Base-by-base conservation (phyloP, 2,797 vertebrate species). In the Acanthopagrus latus region DNA sequence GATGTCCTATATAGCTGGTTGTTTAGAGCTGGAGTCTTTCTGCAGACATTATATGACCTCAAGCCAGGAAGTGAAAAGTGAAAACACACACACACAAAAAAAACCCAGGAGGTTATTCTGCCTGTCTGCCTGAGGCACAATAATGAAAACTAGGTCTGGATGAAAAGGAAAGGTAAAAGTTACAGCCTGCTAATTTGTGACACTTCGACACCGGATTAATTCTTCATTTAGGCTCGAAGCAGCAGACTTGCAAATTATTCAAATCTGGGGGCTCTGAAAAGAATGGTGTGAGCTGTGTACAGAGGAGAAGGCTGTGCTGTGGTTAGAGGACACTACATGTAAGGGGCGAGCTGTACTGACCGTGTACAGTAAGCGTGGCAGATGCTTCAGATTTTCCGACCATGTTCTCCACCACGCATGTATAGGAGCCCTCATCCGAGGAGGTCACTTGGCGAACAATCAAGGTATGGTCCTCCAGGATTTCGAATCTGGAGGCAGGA, bases 361-460 rank as follows among this genome's bases (percentile, higher is more conserved):
- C 98, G 93, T 99, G 98, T 51, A 99, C 97, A 55, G 97, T 98
- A 82, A 99, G 93, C 54, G 96, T 96, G 73, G 97, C 98, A 10
- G 98, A 97, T 3, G 97, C 97, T 92, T 99, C 98, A 9, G 98
- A 96, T 92, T 98, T 98, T 72, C 98, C 98, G 77, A 99, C 97
- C 97, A 99, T 99, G 93, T 99, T 99, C 94, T 99, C 98, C 66
- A 97, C 97, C 73, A 99, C 96, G 86, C 98, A 99, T 25, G 97
- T 98, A 67, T 98, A 99, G 0, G 97, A 97, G 44, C 98, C 98
- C 90, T 96, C 98, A 64, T 99, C 98, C 58, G 94, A 94, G 68
- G 97, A 95, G 50, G 89, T 95, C 78, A 98, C 96, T 67, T 97
- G 97, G 70, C 96, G 96, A 65, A 99, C 96, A 91, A 97, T 97